Evolutionary conservation across 2,113 vertebrate genomes (phyloP), one percentile per base, ranked within the genome.

Genomic region (Sebastes schlegelii): DNA sequence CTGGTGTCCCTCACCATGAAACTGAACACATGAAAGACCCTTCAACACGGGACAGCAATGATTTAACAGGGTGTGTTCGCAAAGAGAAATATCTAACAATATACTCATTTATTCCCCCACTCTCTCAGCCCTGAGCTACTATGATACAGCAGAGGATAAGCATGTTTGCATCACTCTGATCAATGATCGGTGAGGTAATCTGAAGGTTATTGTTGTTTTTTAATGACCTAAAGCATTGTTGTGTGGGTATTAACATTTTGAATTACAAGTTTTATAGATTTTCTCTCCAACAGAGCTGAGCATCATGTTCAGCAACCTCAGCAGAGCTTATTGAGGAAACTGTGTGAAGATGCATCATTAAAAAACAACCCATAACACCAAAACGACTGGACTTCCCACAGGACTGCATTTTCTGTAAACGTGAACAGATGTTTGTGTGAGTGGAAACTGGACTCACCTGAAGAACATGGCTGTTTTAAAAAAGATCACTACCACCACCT

Each of bases 81-180:
- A 81, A 79, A 73, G 51, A 70, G 72, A 80, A 88, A 83, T 74
- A 82, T 84, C 61, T 61, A 86, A 81, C 78, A 89, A 79, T 84
- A 52, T 62, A 85, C 91, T 89, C 74, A 86, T 89, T 91, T 88
- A 91, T 91, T 90, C 77, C 86, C 63, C 60, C 64, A n/a, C 70
- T 75, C 49, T 7, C 61, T 79, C 63, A 4, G 82, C 49, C 17
- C 65, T 17, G 14, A 79, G 63, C 67, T 68, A 67, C 64, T 57
- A 60, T 52, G 77, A 6, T 58, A 48, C 69, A 69, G 54, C 52
- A 12, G 46, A 58, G 49, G 66, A 67, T 42, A 55, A 55, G 42
- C 63, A 46, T 73, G 11, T 43, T 11, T 40, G 57, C 68, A 65
- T 54, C 5, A 9, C 48, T 65, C 45, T 66, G 49, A 76, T 85